Evolutionary conservation across 2,797 vertebrate genomes (phyloP).

Genomic region (Anabas testudineus): DNA sequence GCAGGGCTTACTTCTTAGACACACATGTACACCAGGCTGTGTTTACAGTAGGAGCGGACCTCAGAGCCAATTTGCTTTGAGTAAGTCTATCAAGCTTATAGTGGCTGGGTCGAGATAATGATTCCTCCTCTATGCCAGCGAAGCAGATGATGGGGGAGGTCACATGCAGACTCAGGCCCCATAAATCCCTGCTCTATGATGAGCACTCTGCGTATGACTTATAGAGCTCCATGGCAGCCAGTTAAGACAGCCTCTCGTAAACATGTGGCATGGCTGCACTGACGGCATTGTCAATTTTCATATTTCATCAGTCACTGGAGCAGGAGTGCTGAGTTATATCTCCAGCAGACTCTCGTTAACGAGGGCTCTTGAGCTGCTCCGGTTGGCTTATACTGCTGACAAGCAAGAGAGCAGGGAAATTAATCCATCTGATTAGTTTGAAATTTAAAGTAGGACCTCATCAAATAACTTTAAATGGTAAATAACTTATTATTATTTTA

Average conservation of each 20-base stretch:
- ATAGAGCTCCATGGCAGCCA: constrained; percentile 78
- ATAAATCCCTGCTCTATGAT: constrained; percentile 82
- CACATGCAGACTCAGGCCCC: constrained; percentile 79
- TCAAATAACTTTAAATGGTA: constrained; percentile 8
- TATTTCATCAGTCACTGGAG: constrained; percentile 82
- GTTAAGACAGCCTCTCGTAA: constrained; percentile 82
- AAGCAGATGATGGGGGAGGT: constrained; percentile 61
- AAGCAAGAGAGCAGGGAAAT: constrained; percentile 11
- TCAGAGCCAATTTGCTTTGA: constrained; percentile 67
- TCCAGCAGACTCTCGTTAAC: constrained; percentile 66
- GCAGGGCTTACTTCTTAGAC: constrained; percentile 17
- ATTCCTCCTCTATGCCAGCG: constrained; percentile 68
- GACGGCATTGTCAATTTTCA: constrained; percentile 82
- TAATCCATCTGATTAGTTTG: constrained; percentile 17
- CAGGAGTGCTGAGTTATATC: constrained; percentile 71
- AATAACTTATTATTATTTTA: too few relatives aligned
- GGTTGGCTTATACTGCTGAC: constrained; percentile 32
- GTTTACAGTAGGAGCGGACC: constrained; percentile 43
- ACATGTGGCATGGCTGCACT: constrained; percentile 70
- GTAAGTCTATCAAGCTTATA: constrained; percentile 79
- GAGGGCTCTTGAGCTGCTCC: constrained; percentile 44
- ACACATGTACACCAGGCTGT: constrained; percentile 35
- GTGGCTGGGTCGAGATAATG: constrained; percentile 74
- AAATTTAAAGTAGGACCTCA: constrained; percentile 1
- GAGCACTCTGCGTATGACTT: constrained; percentile 80